phyloP scores from a whole-genome alignment of 2,888 invertebrate genomes.

The Subacronicta megacephala region DNA sequence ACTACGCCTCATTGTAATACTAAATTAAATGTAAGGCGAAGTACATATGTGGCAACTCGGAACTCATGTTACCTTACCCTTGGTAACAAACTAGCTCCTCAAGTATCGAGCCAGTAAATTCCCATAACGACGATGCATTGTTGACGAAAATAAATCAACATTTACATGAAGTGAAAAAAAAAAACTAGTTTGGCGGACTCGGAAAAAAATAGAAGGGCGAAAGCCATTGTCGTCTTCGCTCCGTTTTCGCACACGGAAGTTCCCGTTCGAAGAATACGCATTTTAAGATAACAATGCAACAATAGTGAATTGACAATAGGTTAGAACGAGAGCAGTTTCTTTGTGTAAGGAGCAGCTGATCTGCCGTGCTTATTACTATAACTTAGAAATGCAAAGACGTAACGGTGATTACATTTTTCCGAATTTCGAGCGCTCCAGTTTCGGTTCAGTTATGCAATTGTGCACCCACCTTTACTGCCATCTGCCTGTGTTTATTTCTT shows the following conservation, averaged over 20 bases:
- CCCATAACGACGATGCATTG: conserved; percentile 83
- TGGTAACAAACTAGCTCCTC: conserved; percentile 66
- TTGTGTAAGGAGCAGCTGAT: conserved; percentile 82
- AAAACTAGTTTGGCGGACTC: conserved; percentile 80
- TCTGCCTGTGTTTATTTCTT: conserved; percentile 51
- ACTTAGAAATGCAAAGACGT: conserved; percentile 67
- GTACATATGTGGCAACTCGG: conserved; percentile 54
- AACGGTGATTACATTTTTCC: conserved; percentile 73
- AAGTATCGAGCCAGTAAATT: conserved; percentile 74
- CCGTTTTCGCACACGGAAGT: conserved; percentile 87
- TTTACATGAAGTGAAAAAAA: conserved; percentile 81
- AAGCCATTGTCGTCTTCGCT: conserved; percentile 69
- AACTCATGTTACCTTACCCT: conserved; percentile 67
- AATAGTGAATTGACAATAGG: conserved; percentile 78
- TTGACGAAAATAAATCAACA: conserved; percentile 88
- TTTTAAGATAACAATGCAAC: conserved; percentile 80
- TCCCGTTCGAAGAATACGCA: conserved; percentile 77
- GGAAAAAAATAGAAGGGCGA: conserved; percentile 75
- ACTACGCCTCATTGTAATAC: conserved; percentile 65
- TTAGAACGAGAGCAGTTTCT: conserved; percentile 76
- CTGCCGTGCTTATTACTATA: conserved; percentile 67
- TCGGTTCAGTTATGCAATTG: conserved; percentile 55
- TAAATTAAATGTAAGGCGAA: conserved; percentile 64
- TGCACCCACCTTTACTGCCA: conserved; percentile 50
- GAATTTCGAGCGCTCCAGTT: conserved; percentile 65